Conservation (phyloP, 1,140 invertebrate species). For the Popillia japonica region DNA sequence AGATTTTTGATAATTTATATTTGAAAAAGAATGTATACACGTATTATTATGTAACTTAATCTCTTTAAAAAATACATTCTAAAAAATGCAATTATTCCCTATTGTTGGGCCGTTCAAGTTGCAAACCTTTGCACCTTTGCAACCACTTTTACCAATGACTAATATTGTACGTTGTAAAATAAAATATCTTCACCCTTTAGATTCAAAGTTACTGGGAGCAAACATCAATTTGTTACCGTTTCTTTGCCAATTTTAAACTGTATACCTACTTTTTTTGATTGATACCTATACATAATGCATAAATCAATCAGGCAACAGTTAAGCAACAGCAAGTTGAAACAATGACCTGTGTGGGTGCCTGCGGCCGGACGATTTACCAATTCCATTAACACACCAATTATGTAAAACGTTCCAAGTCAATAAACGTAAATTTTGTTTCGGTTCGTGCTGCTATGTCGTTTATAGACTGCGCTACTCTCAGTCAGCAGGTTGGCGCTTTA, state of each 20-base stretch:
- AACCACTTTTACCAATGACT: too few relatives aligned
- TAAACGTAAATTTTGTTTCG: conserved; percentile 38
- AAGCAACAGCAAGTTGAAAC: not conserved
- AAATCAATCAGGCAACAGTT: not conserved
- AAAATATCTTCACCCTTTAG: not conserved
- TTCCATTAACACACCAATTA: conserved; percentile 44
- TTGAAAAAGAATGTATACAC: too few relatives aligned
- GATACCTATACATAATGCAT: not conserved
- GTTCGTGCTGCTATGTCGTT: conserved; percentile 10
- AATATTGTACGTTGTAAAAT: too few relatives aligned
- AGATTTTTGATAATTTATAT: too few relatives aligned
- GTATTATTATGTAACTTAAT: too few relatives aligned
- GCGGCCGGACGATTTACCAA: conserved; percentile 38
- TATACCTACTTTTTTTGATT: not conserved
- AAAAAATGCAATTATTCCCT: too few relatives aligned
- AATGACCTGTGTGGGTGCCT: not conserved
- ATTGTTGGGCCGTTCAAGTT: too few relatives aligned
- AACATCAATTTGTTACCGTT: not conserved
- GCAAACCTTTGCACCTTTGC: too few relatives aligned
- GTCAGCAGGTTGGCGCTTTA: not conserved
- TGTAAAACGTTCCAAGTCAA: conserved; percentile 43
- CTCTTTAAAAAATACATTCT: too few relatives aligned
- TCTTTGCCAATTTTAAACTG: not conserved
- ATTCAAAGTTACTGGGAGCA: not conserved
- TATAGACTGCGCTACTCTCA: not conserved